Conservation (phyloP, 2,113 vertebrate genomes). For the Garra rufa region DNA sequence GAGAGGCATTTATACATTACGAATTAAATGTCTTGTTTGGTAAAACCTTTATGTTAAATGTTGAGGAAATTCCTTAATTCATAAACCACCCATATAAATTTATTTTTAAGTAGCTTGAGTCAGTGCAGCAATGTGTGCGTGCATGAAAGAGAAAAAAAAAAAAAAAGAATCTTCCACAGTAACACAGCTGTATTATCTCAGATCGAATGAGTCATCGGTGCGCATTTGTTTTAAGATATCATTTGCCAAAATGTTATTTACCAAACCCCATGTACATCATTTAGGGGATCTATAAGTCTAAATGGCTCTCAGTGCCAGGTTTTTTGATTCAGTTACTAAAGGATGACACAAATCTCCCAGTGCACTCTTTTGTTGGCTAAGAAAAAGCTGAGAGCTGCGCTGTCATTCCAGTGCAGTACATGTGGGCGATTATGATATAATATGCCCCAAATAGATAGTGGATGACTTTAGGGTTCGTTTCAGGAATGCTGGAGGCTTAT, state of each 20-base stretch:
- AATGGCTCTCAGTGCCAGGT: neutral
- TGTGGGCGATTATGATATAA: constrained; percentile 30
- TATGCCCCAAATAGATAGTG: constrained; percentile 8
- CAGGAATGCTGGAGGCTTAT: constrained; percentile 8
- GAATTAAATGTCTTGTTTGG: neutral
- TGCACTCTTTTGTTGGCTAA: constrained; percentile 6
- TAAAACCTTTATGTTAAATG: neutral
- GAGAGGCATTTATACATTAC: too few relatives aligned
- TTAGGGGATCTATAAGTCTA: neutral
- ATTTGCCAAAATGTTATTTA: neutral
- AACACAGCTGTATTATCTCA: neutral
- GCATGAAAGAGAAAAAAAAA: neutral
- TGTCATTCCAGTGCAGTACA: constrained; percentile 8
- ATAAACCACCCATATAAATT: neutral
- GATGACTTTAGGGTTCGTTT: constrained; percentile 23
- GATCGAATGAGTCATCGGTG: neutral
- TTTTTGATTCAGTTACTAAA: neutral
- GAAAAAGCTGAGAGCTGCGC: constrained; percentile 15
- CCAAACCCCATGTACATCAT: neutral
- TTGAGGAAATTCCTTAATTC: neutral
- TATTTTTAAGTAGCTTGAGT: neutral
- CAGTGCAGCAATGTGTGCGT: neutral
- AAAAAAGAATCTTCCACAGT: neutral
- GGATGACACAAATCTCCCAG: neutral
- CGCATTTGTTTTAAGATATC: neutral